These are phyloP conservation scores for Trachythela sp. DNA, from an alignment of 64 coral and sea anemone species.

Conservation along the genomic window DNA sequence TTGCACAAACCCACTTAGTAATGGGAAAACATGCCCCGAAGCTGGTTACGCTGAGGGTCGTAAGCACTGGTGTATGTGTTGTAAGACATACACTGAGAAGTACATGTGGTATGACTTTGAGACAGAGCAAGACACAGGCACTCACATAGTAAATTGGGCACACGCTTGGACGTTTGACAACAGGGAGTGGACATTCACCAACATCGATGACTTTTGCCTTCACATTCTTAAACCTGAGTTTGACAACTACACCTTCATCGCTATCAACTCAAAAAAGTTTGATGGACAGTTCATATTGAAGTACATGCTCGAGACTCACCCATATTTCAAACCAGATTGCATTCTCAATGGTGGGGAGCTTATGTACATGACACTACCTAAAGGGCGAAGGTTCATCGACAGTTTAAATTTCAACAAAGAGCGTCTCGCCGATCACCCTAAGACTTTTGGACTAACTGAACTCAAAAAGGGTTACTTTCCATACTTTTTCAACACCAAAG, in stretches of 20 bases:
- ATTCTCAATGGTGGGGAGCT: not conserved
- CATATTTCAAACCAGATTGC: not conserved
- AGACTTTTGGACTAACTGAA: conserved; percentile 62
- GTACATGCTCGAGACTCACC: not conserved
- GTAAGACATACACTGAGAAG: no score
- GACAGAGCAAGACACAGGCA: no score
- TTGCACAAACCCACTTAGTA: no score
- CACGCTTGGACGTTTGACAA: no score
- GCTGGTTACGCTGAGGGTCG: no score
- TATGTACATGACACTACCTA: not conserved
- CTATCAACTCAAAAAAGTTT: not conserved
- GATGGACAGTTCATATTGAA: not conserved
- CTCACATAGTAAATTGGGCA: no score
- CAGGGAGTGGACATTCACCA: not conserved
- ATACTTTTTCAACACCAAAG: conserved; percentile 38
- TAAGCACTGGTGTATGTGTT: no score
- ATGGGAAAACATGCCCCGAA: no score
- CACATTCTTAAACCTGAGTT: not conserved
- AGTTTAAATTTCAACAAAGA: conserved; percentile 37
- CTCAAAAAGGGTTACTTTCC: no score
- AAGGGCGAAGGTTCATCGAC: conserved; percentile 12
- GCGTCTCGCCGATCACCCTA: conserved; percentile 30
- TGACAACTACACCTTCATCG: not conserved
- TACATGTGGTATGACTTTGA: no score
- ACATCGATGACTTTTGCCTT: not conserved